Conservation (phyloP, 1,140 invertebrate genomes). For the Cotesia typhae region DNA sequence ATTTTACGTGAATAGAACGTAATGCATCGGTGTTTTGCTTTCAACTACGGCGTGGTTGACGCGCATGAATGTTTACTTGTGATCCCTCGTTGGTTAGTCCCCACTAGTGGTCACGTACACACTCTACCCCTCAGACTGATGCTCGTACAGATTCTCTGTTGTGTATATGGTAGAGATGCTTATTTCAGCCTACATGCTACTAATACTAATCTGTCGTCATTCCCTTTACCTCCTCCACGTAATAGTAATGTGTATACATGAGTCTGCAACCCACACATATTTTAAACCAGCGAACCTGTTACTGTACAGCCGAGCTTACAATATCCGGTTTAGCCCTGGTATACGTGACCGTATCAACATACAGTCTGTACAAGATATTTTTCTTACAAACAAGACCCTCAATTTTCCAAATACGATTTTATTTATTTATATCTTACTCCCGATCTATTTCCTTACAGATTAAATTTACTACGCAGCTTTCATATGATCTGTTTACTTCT, state of each 20-base stretch:
- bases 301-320: too few relatives aligned
- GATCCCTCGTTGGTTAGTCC: background rate
- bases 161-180: too few relatives aligned
- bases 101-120: background rate
- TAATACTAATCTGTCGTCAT: too few relatives aligned
- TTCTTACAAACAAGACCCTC: background rate
- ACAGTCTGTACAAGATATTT: background rate
- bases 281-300: too few relatives aligned
- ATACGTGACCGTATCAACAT: constrained; percentile 2
- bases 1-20: constrained; percentile 11
- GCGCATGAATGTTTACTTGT: constrained; percentile 49
- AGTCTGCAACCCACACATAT: too few relatives aligned
- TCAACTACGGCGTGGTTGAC: constrained; percentile 43
- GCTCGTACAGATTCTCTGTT: background rate
- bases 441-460: too few relatives aligned
- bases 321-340: background rate
- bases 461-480: too few relatives aligned
- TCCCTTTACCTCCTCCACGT: too few relatives aligned
- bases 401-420: background rate
- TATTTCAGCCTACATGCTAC: too few relatives aligned
- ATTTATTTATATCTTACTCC: too few relatives aligned
- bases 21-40: constrained; percentile 41
- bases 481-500: too few relatives aligned
- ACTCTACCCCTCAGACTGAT: background rate
- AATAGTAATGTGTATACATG: too few relatives aligned